Evolutionary conservation across 2,888 invertebrate species (phyloP), one percentile per base, ranked within the genome.

Genomic region (Rhingia rostrata): DNA sequence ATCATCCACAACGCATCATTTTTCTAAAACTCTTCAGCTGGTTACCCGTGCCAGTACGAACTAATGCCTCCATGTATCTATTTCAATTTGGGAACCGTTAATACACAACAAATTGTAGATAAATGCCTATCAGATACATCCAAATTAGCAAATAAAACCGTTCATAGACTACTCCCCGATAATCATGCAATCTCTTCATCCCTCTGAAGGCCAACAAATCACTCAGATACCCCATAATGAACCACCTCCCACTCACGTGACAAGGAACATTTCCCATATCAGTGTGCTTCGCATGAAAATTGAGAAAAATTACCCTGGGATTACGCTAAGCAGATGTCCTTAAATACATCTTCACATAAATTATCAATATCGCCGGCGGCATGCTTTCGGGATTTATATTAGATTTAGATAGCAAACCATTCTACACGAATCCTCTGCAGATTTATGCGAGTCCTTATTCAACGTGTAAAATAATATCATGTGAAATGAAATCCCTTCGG

Each of bases 391-490:
- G 77, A 61, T 53, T 77, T 60, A 77, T 61, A 77, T 69, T 54
- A 77, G 53, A 77, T 69, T 77, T 77, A 77, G 61, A 77, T 77
- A 60, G 69, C 77, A 61, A 60, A 47, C 77, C 77, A 49, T 77
- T 61, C 37, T 77, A 69, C 77, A 77, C 22, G 67, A 69, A 77
- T 54, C 61, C 47, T 49, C 54, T 22, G 60, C 54, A 41, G 67
- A 69, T 77, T 77, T 61, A 60, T 61, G 60, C 6, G n/a, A 35
- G 37, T 54, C 33, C 77, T 53, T 61, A 53, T 77, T 61, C 22
- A 53, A 47, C 47, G 60, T 54, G 60, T n/a, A 39, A 61, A 69
- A 43, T 69, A 53, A 53, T 69, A 67, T 54, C 61, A 9, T 47
- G 39, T 41, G 51, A 58, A 58, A 58, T 37, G 35, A 33, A 43